phyloP scores from a whole-genome alignment of 2,113 vertebrate species.

The Psittacus erithacus region DNA sequence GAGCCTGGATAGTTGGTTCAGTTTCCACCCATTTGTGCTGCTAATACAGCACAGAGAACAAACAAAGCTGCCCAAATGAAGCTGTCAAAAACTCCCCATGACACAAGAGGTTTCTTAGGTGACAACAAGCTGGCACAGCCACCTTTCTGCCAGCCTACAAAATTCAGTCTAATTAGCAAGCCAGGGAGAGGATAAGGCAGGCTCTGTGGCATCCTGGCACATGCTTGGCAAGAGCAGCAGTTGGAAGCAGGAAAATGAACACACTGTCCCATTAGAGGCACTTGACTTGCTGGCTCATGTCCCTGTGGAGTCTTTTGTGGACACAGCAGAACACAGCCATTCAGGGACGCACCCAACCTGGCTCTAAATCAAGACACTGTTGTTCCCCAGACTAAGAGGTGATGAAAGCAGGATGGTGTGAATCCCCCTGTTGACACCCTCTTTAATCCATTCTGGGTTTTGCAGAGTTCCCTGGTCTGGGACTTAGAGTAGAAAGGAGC shows the following conservation, averaged over 20 bases:
- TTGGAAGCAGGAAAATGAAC: conserved; percentile 45
- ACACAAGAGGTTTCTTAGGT: conserved; percentile 44
- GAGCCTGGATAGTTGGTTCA: neutral
- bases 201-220: neutral
- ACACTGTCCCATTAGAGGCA: conserved; percentile 34
- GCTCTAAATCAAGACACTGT: conserved; percentile 14
- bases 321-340: neutral
- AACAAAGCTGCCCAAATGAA: conserved; percentile 48
- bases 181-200: conserved; percentile 20
- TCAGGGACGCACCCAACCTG: neutral
- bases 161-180: neutral
- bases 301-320: conserved; percentile 19
- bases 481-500: neutral
- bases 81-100: neutral
- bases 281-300: conserved; percentile 42
- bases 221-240: conserved; percentile 11
- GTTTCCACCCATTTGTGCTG: neutral
- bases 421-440: neutral
- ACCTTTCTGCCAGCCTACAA: conserved; percentile 26
- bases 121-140: conserved; percentile 36
- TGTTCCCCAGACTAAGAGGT: neutral
- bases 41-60: neutral
- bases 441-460: neutral
- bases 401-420: neutral
- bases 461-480: neutral